A percentile compares a stretch with the other conserved stretches of the same genome.
Evolutionary conservation across 2,888 invertebrate species (phyloP).

Genomic region (Habrosyne pyritoides): DNA sequence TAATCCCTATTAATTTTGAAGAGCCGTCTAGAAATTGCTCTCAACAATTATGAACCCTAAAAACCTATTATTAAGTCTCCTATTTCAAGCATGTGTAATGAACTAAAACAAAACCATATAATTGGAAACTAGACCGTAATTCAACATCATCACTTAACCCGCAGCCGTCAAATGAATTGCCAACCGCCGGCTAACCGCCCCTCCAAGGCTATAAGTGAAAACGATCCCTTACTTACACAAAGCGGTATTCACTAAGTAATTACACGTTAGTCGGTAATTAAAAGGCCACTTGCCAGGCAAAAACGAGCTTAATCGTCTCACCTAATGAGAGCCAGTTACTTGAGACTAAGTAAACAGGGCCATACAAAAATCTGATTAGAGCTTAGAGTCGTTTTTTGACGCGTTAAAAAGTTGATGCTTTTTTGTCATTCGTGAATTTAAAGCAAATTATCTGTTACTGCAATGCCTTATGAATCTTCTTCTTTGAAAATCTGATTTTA

Average conservation of each 20-base stretch:
- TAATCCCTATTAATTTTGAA: too few species aligned
- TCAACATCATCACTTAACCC: not conserved
- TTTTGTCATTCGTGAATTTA: not conserved
- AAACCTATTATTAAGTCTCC: not conserved
- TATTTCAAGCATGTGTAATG: not conserved
- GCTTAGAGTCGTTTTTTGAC: not conserved
- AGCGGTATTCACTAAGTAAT: constrained; percentile 38
- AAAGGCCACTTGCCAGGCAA: constrained; percentile 49
- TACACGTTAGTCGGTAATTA: constrained; percentile 52
- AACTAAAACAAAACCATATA: constrained; percentile 1
- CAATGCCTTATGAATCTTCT: too few species aligned
- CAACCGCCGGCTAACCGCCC: constrained; percentile 6
- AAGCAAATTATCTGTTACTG: too few species aligned
- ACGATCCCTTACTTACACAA: constrained; percentile 7
- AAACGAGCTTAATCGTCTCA: constrained; percentile 43
- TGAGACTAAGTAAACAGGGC: constrained; percentile 5
- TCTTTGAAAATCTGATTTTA: too few species aligned
- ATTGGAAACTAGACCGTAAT: constrained; percentile 1
- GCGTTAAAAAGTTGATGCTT: too few species aligned
- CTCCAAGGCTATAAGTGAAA: constrained; percentile 1
- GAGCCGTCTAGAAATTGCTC: too few species aligned
- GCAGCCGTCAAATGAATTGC: not conserved
- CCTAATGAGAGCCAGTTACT: constrained; percentile 20
- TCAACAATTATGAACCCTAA: too few species aligned
- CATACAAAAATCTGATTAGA: constrained; percentile 13